Conservation (phyloP, 2,797 vertebrate genomes). For the Brachymystax lenok region DNA sequence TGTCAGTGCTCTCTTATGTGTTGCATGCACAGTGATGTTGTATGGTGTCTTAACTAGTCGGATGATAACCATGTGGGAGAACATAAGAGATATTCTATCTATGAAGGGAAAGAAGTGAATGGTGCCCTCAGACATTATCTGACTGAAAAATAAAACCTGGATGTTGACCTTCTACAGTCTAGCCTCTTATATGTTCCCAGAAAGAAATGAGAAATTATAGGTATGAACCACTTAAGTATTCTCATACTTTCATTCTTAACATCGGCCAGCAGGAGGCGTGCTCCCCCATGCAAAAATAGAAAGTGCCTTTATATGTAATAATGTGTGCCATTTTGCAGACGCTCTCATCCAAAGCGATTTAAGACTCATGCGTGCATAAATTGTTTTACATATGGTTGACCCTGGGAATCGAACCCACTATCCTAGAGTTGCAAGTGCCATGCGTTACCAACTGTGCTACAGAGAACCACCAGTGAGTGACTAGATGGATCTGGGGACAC, state of each 20-base stretch:
- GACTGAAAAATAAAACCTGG: conserved; percentile 14
- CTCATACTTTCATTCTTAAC: not conserved
- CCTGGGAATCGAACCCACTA: too few relatives aligned
- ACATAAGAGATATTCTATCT: not conserved
- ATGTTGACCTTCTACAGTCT: not conserved
- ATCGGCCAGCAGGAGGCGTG: conserved; percentile 13
- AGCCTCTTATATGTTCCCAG: not conserved
- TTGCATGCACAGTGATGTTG: conserved; percentile 33
- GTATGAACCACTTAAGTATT: not conserved
- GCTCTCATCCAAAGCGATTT: not conserved
- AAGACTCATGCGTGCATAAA: not conserved
- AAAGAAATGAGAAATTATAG: not conserved
- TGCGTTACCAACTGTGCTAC: too few relatives aligned
- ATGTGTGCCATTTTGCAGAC: not conserved
- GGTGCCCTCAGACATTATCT: not conserved
- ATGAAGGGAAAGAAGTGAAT: not conserved
- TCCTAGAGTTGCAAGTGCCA: too few relatives aligned
- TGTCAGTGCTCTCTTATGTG: conserved; percentile 3
- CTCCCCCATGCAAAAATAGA: not conserved
- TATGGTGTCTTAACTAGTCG: not conserved
- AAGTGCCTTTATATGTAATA: not conserved
- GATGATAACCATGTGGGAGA: not conserved
- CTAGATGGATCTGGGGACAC: not conserved
- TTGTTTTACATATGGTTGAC: not conserved
- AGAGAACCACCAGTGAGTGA: not conserved